A percentile compares a stretch with the other conserved stretches of the same genome.
phyloP scores from a whole-genome alignment of 2,113 vertebrate genomes.

The Atrichornis clamosus region DNA sequence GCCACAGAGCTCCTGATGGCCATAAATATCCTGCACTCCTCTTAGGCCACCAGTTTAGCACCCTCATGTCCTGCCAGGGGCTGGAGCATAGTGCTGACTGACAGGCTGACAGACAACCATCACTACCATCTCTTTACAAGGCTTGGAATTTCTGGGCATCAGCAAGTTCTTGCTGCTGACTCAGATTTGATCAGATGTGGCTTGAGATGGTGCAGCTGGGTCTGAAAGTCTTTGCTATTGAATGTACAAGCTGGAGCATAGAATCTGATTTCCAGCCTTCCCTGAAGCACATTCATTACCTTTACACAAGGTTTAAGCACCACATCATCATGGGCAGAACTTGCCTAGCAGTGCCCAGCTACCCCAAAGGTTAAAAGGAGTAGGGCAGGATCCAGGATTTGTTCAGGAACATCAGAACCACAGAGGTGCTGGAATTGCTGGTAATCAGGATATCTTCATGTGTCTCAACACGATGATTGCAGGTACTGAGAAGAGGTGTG shows the following conservation, averaged over 20 bases:
- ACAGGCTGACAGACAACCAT: not conserved
- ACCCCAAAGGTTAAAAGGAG: not conserved
- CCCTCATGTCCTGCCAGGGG: not conserved
- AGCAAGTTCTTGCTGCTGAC: not conserved
- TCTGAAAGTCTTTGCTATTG: not conserved
- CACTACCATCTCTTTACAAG: not conserved
- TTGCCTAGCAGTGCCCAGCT: not conserved
- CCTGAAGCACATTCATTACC: not conserved
- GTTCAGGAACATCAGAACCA: not conserved
- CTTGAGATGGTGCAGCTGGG: conserved; percentile 15
- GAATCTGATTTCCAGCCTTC: not conserved
- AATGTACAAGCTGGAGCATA: not conserved
- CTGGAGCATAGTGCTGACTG: not conserved
- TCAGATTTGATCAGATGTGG: not conserved
- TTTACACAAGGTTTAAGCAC: not conserved
- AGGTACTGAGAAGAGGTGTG: not conserved
- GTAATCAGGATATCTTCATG: not conserved
- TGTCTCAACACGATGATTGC: not conserved
- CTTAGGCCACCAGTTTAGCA: not conserved
- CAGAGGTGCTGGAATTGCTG: not conserved
- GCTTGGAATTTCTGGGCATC: not conserved
- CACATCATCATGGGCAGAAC: not conserved
- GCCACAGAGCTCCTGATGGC: not conserved
- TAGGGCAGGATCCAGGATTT: not conserved
- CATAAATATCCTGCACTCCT: not conserved